Percentiles rank a stretch among this genome's conserved stretches.
Conservation (phyloP, 2,888 invertebrate species). For the Synanthedon formicaeformis region DNA sequence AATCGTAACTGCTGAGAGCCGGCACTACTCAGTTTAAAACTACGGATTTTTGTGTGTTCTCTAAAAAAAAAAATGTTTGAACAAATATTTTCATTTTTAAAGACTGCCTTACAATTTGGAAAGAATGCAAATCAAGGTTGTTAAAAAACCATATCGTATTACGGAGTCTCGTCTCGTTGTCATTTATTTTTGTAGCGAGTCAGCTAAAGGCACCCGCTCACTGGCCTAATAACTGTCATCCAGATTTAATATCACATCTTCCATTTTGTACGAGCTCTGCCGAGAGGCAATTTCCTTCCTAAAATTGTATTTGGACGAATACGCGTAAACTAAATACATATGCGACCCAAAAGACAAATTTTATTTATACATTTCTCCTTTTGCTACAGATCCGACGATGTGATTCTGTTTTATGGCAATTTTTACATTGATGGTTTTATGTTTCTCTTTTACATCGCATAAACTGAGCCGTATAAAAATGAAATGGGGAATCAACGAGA, state of each 20-base stretch:
- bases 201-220: constrained; percentile 24
- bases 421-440: constrained; percentile 43
- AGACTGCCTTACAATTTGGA: no score
- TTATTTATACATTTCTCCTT: constrained; percentile 44
- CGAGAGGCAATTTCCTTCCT: constrained; percentile 62
- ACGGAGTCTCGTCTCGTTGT: constrained; percentile 38
- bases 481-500: constrained; percentile 9
- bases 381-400: constrained; percentile 4
- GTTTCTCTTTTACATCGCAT: constrained; percentile 15
- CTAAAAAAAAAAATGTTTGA: no score
- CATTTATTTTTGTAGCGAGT: constrained; percentile 35
- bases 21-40: no score
- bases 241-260: constrained; percentile 65
- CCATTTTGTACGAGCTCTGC: constrained; percentile 53
- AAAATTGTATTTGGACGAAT: constrained; percentile 64
- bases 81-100: no score
- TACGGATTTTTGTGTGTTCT: no score
- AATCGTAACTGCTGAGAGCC: no score
- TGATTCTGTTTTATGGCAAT: constrained; percentile 32
- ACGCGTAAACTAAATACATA: constrained; percentile 59
- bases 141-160: constrained; percentile 31
- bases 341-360: constrained; percentile 58
- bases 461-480: constrained; percentile 8
- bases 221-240: constrained; percentile 62
- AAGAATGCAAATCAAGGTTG: constrained; percentile 10